Evolutionary conservation across 1,140 invertebrate genomes (phyloP).

Genomic region (Nomia melanderi): DNA sequence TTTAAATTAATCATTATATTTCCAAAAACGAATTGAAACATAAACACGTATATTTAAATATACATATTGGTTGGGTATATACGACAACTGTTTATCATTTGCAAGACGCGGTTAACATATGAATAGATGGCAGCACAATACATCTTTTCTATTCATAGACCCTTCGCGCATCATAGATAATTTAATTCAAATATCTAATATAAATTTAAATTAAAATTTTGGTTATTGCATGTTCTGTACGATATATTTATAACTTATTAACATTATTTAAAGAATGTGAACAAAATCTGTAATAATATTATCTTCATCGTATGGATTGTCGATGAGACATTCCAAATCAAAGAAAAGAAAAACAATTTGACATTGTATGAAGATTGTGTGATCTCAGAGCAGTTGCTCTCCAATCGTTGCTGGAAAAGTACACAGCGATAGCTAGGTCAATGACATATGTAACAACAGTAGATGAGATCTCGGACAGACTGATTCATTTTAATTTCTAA

Average conservation of each 20-base stretch:
- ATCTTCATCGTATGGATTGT: not conserved
- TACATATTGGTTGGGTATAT: not conserved
- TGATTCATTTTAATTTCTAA: conserved; percentile 9
- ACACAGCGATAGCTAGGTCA: conserved; percentile 32
- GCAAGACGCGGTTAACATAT: not conserved
- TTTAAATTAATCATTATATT: not conserved
- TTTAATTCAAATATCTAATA: not conserved
- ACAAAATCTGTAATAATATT: not conserved
- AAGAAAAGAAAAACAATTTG: no score
- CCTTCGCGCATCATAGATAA: not conserved
- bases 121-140: conserved; percentile 29
- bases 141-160: not conserved
- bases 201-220: conserved; percentile 27
- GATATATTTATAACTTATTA: not conserved
- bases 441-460: conserved; percentile 27
- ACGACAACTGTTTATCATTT: not conserved
- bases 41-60: not conserved
- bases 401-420: conserved; percentile 29
- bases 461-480: not conserved
- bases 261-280: not conserved
- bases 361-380: not conserved
- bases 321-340: not conserved
- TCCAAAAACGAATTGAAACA: not conserved
- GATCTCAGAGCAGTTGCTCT: not conserved
- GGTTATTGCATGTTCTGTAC: not conserved